Evolutionary conservation across 2,113 vertebrate species (phyloP).

Genomic region (Ctenomys sociabilis): DNA sequence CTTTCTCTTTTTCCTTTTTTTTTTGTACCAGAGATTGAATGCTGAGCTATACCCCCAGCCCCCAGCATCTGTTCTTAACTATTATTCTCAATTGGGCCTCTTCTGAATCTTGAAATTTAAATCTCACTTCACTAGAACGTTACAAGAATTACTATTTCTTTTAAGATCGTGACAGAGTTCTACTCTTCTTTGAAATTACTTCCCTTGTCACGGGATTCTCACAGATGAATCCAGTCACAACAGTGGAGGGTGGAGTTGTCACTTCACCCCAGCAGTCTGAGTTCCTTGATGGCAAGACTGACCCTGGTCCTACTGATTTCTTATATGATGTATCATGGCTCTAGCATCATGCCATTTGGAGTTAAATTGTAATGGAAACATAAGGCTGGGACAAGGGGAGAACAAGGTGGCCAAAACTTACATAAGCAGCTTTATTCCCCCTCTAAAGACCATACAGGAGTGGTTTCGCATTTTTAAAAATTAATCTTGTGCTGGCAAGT

Average conservation of each 20-base stretch:
- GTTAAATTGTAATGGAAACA: not conserved
- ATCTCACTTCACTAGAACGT: not conserved
- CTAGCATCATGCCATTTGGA: not conserved
- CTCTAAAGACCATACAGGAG: not conserved
- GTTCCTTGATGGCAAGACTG: not conserved
- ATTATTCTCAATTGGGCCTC: not conserved
- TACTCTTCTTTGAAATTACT: conserved; percentile 6
- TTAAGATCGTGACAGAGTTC: not conserved
- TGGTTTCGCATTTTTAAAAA: conserved; percentile 10
- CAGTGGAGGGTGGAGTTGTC: not conserved
- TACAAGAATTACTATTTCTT: not conserved
- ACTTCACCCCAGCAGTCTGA: not conserved
- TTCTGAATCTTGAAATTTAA: not conserved
- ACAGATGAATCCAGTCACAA: not conserved
- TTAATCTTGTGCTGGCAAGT: too few species aligned
- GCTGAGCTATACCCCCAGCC: too few species aligned
- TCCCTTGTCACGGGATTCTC: not conserved
- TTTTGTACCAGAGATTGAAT: too few species aligned
- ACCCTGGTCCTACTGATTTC: not conserved
- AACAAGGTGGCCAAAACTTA: not conserved
- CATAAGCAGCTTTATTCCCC: not conserved
- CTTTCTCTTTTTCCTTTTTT: too few species aligned
- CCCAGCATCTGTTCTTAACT: not conserved
- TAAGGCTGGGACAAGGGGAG: not conserved
- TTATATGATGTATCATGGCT: not conserved